Percentiles rank a stretch among this genome's conserved stretches.
Evolutionary conservation across 1,140 invertebrate genomes (phyloP).

Genomic region (Phymorhynchus buccinoides): DNA sequence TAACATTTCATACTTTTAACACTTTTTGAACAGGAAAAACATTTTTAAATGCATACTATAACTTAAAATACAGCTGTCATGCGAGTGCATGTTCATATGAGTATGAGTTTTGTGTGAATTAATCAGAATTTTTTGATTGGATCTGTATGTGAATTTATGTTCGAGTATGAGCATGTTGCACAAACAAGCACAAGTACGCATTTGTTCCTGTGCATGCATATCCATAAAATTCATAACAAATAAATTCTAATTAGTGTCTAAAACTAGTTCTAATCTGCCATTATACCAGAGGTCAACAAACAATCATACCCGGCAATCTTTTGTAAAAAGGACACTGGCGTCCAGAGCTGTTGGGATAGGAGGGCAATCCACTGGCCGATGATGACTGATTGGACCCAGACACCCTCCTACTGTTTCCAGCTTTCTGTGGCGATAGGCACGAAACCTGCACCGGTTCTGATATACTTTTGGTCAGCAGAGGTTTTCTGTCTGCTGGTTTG

Average conservation of each 20-base stretch:
- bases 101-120: no score
- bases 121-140: no score
- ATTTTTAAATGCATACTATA: neutral
- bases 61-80: neutral
- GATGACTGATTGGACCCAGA: neutral
- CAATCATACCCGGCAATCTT: constrained; percentile 65
- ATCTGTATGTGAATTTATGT: no score
- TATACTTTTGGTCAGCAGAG: neutral
- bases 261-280: neutral
- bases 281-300: neutral
- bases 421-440: neutral
- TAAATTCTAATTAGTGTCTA: neutral
- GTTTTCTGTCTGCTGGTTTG: neutral
- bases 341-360: constrained; percentile 21
- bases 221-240: neutral
- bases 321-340: constrained; percentile 71
- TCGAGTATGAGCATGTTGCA: no score
- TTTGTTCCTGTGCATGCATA: neutral
- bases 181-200: no score
- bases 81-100: no score
- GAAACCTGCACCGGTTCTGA: constrained; percentile 18
- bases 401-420: neutral
- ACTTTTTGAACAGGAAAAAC: neutral
- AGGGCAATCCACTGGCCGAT: neutral
- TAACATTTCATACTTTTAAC: neutral